These are phyloP conservation scores for Sepiola atlantica DNA, from an alignment of 2,888 invertebrate species.

Conservation along the genomic window DNA sequence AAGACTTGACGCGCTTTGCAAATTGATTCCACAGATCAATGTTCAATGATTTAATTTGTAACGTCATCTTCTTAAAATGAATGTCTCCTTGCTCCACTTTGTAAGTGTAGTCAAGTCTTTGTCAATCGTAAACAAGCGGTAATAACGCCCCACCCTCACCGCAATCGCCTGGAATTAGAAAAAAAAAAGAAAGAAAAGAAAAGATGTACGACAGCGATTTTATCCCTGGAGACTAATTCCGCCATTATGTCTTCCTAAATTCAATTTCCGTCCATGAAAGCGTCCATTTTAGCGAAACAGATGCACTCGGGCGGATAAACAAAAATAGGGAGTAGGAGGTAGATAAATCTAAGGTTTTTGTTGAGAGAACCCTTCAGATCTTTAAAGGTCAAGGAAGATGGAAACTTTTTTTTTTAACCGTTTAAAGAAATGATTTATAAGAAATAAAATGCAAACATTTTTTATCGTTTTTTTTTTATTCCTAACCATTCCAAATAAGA, in stretches of 20 bases:
- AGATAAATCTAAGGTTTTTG: neutral
- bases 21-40: neutral
- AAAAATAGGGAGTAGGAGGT: neutral
- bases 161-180: no score
- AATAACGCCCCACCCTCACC: neutral
- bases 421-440: no score
- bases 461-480: no score
- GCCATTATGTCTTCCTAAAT: conserved; percentile 8
- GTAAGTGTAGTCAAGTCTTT: neutral
- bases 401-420: no score
- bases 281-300: neutral
- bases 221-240: neutral
- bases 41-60: neutral
- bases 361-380: no score
- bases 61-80: neutral
- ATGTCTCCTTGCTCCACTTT: neutral
- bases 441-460: no score
- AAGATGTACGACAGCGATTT: neutral
- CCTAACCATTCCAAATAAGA: no score
- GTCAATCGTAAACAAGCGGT: neutral
- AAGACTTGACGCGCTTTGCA: neutral
- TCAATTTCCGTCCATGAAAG: neutral
- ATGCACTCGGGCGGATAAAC: neutral
- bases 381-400: no score
- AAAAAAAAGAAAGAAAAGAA: no score